Conservation (phyloP, 2,888 invertebrate species). For the Mactromeris polynyma region DNA sequence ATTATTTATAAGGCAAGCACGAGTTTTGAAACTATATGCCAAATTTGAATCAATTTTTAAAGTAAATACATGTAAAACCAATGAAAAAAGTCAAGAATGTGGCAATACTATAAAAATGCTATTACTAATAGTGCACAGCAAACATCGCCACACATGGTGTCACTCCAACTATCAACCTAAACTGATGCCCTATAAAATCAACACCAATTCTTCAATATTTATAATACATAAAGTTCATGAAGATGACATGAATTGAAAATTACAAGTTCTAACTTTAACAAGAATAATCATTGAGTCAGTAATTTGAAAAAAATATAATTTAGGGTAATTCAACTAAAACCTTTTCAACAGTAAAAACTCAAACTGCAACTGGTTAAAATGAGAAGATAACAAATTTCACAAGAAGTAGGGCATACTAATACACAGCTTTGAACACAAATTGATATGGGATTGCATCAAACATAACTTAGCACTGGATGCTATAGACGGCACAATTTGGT, state of each 20-base stretch:
- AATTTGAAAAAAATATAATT: neutral
- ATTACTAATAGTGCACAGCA: neutral
- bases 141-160: neutral
- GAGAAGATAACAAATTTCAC: neutral
- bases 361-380: neutral
- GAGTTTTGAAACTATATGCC: no score
- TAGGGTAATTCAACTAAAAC: neutral
- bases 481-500: slow-evolving; percentile 35
- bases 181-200: no score
- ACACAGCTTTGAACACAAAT: neutral
- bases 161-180: no score
- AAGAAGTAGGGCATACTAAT: no score
- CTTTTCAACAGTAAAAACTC: neutral
- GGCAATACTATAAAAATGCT: neutral
- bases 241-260: no score
- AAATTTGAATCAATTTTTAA: no score
- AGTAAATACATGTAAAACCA: no score
- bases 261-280: no score
- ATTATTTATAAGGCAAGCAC: no score
- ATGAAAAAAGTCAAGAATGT: neutral
- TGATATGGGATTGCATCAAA: slow-evolving; percentile 20
- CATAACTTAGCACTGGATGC: slow-evolving; percentile 17
- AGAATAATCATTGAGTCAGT: no score
- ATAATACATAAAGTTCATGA: no score
- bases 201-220: no score